A percentile compares a stretch with the other conserved stretches of the same genome.
These are phyloP conservation scores for Polyommatus icarus DNA, from an alignment of 2,888 invertebrate species.

Conservation along the genomic window DNA sequence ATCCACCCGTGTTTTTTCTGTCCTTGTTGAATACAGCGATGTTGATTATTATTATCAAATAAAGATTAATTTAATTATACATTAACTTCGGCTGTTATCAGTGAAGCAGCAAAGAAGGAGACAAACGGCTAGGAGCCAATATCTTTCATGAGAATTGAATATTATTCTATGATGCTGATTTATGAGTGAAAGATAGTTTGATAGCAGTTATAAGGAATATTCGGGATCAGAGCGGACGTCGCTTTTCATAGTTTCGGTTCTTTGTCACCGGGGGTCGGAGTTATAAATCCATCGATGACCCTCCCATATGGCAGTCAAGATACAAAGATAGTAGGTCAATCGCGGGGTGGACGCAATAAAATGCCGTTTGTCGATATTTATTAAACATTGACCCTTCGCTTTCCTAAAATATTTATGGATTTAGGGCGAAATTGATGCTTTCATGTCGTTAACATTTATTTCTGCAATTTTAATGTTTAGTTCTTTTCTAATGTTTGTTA, in stretches of 20 bases:
- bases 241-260: constrained; percentile 55
- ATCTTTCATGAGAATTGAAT: background rate
- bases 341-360: constrained; percentile 64
- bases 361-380: constrained; percentile 58
- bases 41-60: too few relatives aligned
- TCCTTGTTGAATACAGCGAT: too few relatives aligned
- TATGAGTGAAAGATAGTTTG: constrained; percentile 22
- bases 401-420: constrained; percentile 45
- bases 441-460: constrained; percentile 32
- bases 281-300: constrained; percentile 68
- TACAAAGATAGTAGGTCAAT: constrained; percentile 60
- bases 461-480: constrained; percentile 13
- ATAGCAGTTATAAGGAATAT: constrained; percentile 40
- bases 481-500: background rate
- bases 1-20: background rate
- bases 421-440: constrained; percentile 39
- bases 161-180: constrained; percentile 15
- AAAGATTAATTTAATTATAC: too few relatives aligned
- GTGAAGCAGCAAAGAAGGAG: background rate
- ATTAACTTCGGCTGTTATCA: background rate
- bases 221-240: constrained; percentile 52
- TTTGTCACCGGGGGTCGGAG: constrained; percentile 60
- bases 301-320: constrained; percentile 57
- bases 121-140: background rate
- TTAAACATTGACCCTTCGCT: constrained; percentile 51